phyloP scores from a whole-genome alignment of 2,113 vertebrate genomes.

The Symphodus melops region DNA sequence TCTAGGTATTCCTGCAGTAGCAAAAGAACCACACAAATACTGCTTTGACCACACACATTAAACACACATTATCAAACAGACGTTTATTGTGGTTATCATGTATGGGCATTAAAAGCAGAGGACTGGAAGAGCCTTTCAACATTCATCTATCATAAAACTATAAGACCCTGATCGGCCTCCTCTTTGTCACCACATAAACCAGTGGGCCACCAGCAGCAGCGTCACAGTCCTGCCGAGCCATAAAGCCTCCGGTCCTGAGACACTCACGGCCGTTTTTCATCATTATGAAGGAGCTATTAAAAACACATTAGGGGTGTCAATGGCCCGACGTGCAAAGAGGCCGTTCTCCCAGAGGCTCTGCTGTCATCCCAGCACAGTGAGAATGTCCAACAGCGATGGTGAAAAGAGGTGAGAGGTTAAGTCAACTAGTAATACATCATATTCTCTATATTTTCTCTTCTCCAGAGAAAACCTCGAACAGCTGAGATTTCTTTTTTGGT shows the following conservation, averaged over 20 bases:
- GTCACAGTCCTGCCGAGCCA: constrained; percentile 52
- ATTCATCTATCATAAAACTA: constrained; percentile 72
- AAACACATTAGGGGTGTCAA: constrained; percentile 77
- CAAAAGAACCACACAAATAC: constrained; percentile 10
- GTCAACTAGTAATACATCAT: constrained; percentile 62
- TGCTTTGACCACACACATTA: constrained; percentile 11
- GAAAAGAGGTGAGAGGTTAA: constrained; percentile 71
- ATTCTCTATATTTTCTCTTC: constrained; percentile 34
- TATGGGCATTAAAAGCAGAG: constrained; percentile 52
- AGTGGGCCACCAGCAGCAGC: constrained; percentile 56
- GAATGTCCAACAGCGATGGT: constrained; percentile 55
- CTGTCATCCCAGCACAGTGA: constrained; percentile 45
- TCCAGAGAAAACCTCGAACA: neutral
- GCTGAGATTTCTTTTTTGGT: constrained; percentile 26
- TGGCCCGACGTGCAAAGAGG: constrained; percentile 60
- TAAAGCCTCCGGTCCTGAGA: constrained; percentile 64
- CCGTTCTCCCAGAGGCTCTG: constrained; percentile 58
- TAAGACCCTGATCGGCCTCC: constrained; percentile 62
- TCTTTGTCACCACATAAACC: constrained; percentile 74
- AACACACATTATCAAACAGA: constrained; percentile 52
- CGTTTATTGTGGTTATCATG: constrained; percentile 50
- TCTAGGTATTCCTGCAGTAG: constrained; percentile 94
- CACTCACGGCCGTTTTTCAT: constrained; percentile 78
- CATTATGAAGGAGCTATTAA: constrained; percentile 81
- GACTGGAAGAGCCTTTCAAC: constrained; percentile 44